Percentiles rank a stretch among this genome's conserved stretches.
These are phyloP conservation scores for Rhingia rostrata DNA, from an alignment of 2,888 invertebrate species.

Conservation along the genomic window DNA sequence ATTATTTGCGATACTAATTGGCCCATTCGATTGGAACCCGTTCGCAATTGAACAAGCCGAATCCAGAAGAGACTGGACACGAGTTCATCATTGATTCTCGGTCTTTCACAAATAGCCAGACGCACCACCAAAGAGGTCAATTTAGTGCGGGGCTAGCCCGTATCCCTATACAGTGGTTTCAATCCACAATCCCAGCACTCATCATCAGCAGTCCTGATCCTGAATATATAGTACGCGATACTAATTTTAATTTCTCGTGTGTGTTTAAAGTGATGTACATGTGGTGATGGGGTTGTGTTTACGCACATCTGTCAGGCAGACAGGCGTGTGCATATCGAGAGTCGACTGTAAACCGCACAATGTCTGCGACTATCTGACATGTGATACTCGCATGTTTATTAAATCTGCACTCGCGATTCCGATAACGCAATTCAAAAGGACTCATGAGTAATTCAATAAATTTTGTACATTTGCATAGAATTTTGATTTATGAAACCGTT, in stretches of 20 bases:
- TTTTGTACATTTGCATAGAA: conserved; percentile 28
- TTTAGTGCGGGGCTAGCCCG: not conserved
- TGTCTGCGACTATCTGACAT: conserved; percentile 4
- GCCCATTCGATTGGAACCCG: conserved; percentile 59
- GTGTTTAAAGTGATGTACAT: not conserved
- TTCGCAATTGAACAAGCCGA: conserved; percentile 30
- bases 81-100: conserved; percentile 58
- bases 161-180: conserved; percentile 7
- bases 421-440: conserved; percentile 34
- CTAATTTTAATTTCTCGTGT: not conserved
- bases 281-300: not conserved
- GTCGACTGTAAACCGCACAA: conserved; percentile 7
- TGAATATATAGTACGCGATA: not conserved
- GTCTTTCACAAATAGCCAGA: conserved; percentile 9
- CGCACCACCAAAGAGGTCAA: conserved; percentile 5
- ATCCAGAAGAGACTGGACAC: conserved; percentile 33
- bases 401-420: conserved; percentile 37
- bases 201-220: not conserved
- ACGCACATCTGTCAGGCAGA: not conserved
- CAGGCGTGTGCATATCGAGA: not conserved
- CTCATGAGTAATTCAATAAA: conserved; percentile 34
- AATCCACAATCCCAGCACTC: not conserved
- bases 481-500: conserved; percentile 23
- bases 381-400: conserved; percentile 45
- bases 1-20: conserved; percentile 72